phyloP scores from a whole-genome alignment of 2,797 vertebrate genomes.

The Chiroxiphia lanceolata region DNA sequence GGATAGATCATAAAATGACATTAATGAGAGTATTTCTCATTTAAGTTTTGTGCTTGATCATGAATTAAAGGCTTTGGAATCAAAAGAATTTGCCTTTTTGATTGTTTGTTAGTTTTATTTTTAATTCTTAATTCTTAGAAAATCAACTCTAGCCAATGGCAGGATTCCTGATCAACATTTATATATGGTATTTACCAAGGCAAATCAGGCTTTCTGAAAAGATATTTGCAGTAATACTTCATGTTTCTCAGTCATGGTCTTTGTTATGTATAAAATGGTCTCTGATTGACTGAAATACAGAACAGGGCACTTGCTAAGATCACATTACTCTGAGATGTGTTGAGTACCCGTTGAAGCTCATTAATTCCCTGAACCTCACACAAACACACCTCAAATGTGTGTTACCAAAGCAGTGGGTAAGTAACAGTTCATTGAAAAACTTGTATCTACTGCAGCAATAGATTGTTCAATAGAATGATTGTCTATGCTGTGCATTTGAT shows the following conservation, averaged over 20 bases:
- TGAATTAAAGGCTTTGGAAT: neutral
- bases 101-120: neutral
- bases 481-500: neutral
- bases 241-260: neutral
- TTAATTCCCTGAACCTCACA: neutral
- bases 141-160: neutral
- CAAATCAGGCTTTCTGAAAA: neutral
- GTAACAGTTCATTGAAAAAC: neutral
- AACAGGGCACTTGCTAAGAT: neutral
- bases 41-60: neutral
- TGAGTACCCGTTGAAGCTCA: neutral
- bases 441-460: neutral
- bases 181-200: neutral
- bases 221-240: neutral
- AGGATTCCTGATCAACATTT: neutral
- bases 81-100: neutral
- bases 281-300: neutral
- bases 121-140: neutral
- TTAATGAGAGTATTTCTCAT: neutral
- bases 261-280: neutral
- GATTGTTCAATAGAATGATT: neutral
- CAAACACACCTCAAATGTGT: neutral
- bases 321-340: neutral
- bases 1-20: neutral
- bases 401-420: neutral